phyloP scores from a whole-genome alignment of 1,140 invertebrate species.

The Scaptomyza hsui region DNA sequence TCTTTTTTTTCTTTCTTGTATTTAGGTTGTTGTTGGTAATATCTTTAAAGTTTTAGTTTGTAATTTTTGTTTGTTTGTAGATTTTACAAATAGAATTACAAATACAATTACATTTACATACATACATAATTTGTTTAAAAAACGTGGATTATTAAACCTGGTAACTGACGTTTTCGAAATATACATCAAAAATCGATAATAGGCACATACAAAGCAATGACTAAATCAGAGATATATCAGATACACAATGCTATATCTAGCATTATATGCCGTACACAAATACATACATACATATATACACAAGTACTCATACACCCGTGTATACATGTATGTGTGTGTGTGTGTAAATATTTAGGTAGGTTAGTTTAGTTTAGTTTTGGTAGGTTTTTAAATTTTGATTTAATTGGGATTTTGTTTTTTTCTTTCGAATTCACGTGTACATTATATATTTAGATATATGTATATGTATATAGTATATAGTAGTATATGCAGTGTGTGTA shows the following conservation, averaged over 20 bases:
- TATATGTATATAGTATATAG: slow-evolving; percentile 16
- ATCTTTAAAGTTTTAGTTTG: slow-evolving; percentile 37
- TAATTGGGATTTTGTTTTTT: slow-evolving; percentile 7
- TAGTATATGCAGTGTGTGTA: no score
- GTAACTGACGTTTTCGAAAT: slow-evolving; percentile 53
- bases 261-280: slow-evolving; percentile 11
- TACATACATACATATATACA: no score
- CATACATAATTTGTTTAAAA: slow-evolving; percentile 45
- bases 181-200: slow-evolving; percentile 76
- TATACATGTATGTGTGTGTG: slow-evolving; percentile 8
- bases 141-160: slow-evolving; percentile 62
- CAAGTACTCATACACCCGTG: no score
- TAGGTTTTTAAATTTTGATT: slow-evolving; percentile 50
- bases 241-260: slow-evolving; percentile 35
- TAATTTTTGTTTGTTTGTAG: slow-evolving; percentile 7
- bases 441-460: slow-evolving; percentile 22
- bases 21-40: slow-evolving; percentile 45
- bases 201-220: slow-evolving; percentile 79
- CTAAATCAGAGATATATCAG: slow-evolving; percentile 70
- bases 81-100: slow-evolving; percentile 43
- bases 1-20: slow-evolving; percentile 16
- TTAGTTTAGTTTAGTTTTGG: slow-evolving; percentile 15
- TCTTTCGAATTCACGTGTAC: not conserved
- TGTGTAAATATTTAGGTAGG: slow-evolving; percentile 25
- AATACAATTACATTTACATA: slow-evolving; percentile 53